These are phyloP conservation scores for Melanocharis versteri DNA, from an alignment of 2,113 vertebrate species.

Conservation along the genomic window DNA sequence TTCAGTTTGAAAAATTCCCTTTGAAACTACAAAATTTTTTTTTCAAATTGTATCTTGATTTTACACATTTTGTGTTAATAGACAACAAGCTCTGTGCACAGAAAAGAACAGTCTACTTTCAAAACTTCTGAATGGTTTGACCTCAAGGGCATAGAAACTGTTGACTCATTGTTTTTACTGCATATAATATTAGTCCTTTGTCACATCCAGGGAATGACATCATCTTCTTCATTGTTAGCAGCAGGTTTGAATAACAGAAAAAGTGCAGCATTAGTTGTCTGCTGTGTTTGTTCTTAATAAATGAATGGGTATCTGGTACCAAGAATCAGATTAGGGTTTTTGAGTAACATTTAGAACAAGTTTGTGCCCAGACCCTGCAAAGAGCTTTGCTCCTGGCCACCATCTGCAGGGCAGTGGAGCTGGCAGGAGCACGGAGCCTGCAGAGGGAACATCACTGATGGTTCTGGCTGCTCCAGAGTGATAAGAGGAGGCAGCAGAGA, in stretches of 20 bases:
- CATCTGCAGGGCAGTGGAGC: background rate
- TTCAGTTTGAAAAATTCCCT: background rate
- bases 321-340: background rate
- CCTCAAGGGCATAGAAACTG: slow-evolving; percentile 69
- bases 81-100: slow-evolving; percentile 15
- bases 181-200: slow-evolving; percentile 70
- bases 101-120: slow-evolving; percentile 52
- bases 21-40: background rate
- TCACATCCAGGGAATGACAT: slow-evolving; percentile 71
- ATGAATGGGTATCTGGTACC: slow-evolving; percentile 37
- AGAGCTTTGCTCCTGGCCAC: background rate
- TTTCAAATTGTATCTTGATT: background rate
- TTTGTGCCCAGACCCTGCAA: background rate
- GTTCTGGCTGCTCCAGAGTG: background rate
- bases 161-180: slow-evolving; percentile 72
- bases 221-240: slow-evolving; percentile 62
- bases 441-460: background rate
- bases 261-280: slow-evolving; percentile 42
- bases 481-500: background rate
- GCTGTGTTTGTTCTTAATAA: slow-evolving; percentile 32
- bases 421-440: background rate
- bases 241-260: slow-evolving; percentile 63
- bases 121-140: slow-evolving; percentile 65
- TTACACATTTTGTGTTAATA: slow-evolving; percentile 4
- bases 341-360: background rate